These are phyloP conservation scores for Spatulosminthurus flaviceps DNA, from an alignment of 2,888 invertebrate genomes.

Conservation along the genomic window DNA sequence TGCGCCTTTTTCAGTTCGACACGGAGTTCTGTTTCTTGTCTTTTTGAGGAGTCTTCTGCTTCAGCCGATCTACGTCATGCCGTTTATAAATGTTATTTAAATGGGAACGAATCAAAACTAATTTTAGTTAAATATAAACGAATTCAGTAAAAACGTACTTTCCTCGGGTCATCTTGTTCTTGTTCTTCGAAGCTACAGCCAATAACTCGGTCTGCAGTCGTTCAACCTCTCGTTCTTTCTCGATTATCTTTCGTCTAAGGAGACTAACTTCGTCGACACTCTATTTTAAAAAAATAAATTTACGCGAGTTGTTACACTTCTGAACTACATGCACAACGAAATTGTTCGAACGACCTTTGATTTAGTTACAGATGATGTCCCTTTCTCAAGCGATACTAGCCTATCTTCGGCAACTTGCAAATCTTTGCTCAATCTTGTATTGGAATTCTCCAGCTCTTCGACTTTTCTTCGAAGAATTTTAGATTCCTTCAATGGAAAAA, in stretches of 20 bases:
- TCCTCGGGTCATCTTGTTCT: constrained; percentile 71
- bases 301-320: no score
- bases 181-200: constrained; percentile 73
- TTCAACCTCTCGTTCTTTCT: constrained; percentile 80
- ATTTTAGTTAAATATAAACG: neutral
- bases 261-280: constrained; percentile 66
- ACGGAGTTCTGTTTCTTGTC: constrained; percentile 56
- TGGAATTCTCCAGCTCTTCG: constrained; percentile 83
- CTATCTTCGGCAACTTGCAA: constrained; percentile 81
- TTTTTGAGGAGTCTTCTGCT: constrained; percentile 51
- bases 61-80: constrained; percentile 58
- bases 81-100: neutral
- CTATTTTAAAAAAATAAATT: constrained; percentile 57
- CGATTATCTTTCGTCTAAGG: constrained; percentile 73
- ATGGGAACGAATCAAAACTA: no score
- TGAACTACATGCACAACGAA: no score
- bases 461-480: constrained; percentile 83
- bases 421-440: constrained; percentile 77
- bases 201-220: constrained; percentile 79
- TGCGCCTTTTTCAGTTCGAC: constrained; percentile 61
- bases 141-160: constrained; percentile 70
- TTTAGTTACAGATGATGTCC: constrained; percentile 59
- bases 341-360: constrained; percentile 55
- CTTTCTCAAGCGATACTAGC: constrained; percentile 68
- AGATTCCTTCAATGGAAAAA: constrained; percentile 74